phyloP scores from a whole-genome alignment of 2,888 invertebrate species.

The Drosophila borborema region DNA sequence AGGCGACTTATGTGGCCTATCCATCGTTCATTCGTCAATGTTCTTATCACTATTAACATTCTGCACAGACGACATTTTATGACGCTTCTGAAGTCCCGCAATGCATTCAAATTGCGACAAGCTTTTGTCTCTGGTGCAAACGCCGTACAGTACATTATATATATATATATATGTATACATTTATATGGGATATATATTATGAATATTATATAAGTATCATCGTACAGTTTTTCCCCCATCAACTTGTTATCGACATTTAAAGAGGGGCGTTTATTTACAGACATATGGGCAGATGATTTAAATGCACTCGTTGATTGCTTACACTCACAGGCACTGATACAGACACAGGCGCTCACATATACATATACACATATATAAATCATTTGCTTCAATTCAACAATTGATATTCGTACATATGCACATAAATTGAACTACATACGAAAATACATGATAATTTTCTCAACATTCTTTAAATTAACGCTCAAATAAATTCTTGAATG shows the following conservation, averaged over 20 bases:
- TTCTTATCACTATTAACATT: constrained; percentile 27
- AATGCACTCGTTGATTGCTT: constrained; percentile 34
- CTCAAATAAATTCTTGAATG: constrained; percentile 9
- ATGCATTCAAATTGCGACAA: constrained; percentile 24
- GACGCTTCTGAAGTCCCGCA: constrained; percentile 6
- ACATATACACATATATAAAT: not conserved
- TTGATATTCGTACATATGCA: constrained; percentile 15
- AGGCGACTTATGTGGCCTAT: constrained; percentile 19
- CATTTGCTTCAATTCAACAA: constrained; percentile 39
- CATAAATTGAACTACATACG: constrained; percentile 33
- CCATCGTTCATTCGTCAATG: constrained; percentile 21
- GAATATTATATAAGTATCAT: constrained; percentile 28
- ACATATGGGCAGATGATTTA: constrained; percentile 36
- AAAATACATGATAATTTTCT: constrained; percentile 8
- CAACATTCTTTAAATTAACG: constrained; percentile 7
- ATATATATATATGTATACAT: not conserved
- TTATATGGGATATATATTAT: not conserved
- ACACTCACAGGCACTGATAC: not conserved
- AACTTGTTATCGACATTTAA: constrained; percentile 27
- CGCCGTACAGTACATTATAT: not conserved
- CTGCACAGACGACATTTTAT: constrained; percentile 12
- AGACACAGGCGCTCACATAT: not conserved
- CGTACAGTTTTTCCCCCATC: constrained; percentile 11
- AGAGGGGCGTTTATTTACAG: constrained; percentile 49
- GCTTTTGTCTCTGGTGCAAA: constrained; percentile 21